A percentile compares a stretch with the other conserved stretches of the same genome.
These are phyloP conservation scores for Arrhamphus sclerolepis DNA, from an alignment of 2,797 vertebrate species.

Conservation along the genomic window DNA sequence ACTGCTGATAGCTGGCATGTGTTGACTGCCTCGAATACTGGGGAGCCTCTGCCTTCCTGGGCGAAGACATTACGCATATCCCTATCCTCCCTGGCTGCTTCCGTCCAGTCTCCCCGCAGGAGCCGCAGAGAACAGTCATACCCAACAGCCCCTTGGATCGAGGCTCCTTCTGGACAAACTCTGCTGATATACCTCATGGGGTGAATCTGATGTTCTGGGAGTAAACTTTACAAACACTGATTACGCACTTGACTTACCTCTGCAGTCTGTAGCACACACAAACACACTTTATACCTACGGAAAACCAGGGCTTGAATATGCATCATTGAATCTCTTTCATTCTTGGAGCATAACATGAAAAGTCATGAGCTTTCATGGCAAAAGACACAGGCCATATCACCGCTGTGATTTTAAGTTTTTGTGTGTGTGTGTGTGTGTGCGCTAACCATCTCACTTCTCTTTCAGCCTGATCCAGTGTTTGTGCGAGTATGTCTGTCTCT, in stretches of 20 bases:
- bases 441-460: slow-evolving; percentile 53
- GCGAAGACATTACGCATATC: slow-evolving; percentile 61
- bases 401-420: too few relatives aligned
- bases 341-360: too few relatives aligned
- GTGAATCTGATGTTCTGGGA: slow-evolving; percentile 43
- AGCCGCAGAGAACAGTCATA: slow-evolving; percentile 48
- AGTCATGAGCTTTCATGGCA: too few relatives aligned
- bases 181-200: slow-evolving; percentile 32
- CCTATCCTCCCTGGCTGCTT: slow-evolving; percentile 42
- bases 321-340: slow-evolving; percentile 38
- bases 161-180: slow-evolving; percentile 54
- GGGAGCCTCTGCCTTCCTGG: slow-evolving; percentile 43
- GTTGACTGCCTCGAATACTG: slow-evolving; percentile 56
- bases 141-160: slow-evolving; percentile 24
- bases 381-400: too few relatives aligned
- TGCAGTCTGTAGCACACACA: slow-evolving; percentile 30
- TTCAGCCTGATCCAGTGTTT: slow-evolving; percentile 60
- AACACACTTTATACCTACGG: slow-evolving; percentile 15
- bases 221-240: slow-evolving; percentile 57
- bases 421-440: too few relatives aligned
- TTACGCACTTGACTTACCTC: slow-evolving; percentile 48
- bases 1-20: slow-evolving; percentile 59
- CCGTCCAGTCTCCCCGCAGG: slow-evolving; percentile 38
- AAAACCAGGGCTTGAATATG: background rate
- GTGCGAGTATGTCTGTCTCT: slow-evolving; percentile 39